A percentile compares a stretch with the other conserved stretches of the same genome.
Conservation (phyloP, 37 sponge, comb jelly and placozoan species). For the Axinella damicornis region DNA sequence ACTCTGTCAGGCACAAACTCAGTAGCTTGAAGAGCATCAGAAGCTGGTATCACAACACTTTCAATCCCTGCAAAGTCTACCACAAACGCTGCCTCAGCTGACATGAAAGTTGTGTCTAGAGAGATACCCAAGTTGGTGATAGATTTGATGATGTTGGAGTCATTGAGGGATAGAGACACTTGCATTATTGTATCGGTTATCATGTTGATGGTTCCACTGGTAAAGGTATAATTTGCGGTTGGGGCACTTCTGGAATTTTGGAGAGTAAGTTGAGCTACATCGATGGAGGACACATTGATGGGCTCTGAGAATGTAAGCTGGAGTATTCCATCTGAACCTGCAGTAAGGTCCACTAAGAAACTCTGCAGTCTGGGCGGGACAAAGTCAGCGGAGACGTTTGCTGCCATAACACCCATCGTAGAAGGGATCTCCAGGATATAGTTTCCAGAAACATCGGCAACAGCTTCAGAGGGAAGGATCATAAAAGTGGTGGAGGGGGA, state of each 20-base stretch:
- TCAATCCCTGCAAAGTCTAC: slow-evolving; percentile 74
- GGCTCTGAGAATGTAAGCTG: slow-evolving; percentile 79
- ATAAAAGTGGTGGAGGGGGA: slow-evolving; percentile 72
- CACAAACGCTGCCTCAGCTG: slow-evolving; percentile 36
- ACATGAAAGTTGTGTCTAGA: slow-evolving; percentile 64
- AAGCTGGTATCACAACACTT: slow-evolving; percentile 26
- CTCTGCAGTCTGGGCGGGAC: slow-evolving; percentile 70
- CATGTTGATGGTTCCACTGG: slow-evolving; percentile 13
- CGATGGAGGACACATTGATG: slow-evolving; percentile 60
- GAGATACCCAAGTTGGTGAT: slow-evolving; percentile 58
- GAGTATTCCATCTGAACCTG: slow-evolving; percentile 65
- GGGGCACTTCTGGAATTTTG: slow-evolving; percentile 43
- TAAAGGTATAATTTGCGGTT: slow-evolving; percentile 38
- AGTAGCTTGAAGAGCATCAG: slow-evolving; percentile 38
- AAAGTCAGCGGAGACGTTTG: slow-evolving; percentile 75
- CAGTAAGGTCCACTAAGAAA: slow-evolving; percentile 79
- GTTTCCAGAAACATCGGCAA: slow-evolving; percentile 79
- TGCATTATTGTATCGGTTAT: slow-evolving; percentile 18
- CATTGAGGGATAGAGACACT: slow-evolving; percentile 47
- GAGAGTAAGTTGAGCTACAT: slow-evolving; percentile 48
- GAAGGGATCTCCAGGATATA: slow-evolving; percentile 48
- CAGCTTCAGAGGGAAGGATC: slow-evolving; percentile 54
- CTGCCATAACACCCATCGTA: slow-evolving; percentile 53
- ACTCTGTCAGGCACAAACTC: slow-evolving; percentile 80
- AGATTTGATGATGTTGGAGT: slow-evolving; percentile 76